Percentiles rank a stretch among this genome's conserved stretches.
Evolutionary conservation across 1,140 invertebrate genomes (phyloP).

Genomic region (Paralvinella palmiformis): DNA sequence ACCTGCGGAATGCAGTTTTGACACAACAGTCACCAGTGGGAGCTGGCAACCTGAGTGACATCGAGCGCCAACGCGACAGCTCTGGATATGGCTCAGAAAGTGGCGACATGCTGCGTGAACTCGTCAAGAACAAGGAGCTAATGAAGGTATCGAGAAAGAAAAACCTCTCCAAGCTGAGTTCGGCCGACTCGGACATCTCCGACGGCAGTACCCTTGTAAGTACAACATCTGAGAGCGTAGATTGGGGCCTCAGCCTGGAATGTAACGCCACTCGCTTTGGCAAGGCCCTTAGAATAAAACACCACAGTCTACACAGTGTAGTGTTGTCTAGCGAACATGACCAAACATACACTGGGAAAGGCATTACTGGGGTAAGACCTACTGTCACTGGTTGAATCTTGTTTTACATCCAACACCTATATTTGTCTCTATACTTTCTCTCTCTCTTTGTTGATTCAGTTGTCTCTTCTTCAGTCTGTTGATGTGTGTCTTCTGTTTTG

Average conservation of each 20-base stretch:
- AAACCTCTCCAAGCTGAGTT: conserved; percentile 11
- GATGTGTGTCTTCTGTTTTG: no score
- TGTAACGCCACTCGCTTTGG: no score
- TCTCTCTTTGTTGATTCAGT: no score
- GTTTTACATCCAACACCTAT: background rate
- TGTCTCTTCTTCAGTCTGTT: no score
- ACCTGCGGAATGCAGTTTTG: background rate
- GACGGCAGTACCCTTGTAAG: conserved; percentile 14
- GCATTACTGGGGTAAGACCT: no score
- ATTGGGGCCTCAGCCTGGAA: no score
- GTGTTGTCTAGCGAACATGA: background rate
- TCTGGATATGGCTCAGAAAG: conserved; percentile 71
- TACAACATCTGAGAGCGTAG: background rate
- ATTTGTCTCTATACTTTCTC: background rate
- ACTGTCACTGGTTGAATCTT: background rate
- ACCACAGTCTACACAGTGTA: background rate
- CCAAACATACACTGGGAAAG: background rate
- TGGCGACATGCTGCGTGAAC: conserved; percentile 43
- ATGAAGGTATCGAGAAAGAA: conserved; percentile 24
- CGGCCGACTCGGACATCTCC: conserved; percentile 19
- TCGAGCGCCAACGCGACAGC: conserved; percentile 24
- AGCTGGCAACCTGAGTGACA: background rate
- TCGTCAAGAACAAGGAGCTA: conserved; percentile 48
- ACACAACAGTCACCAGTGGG: background rate
- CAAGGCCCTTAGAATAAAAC: background rate